These are phyloP conservation scores for Trypoxylon attenuatum DNA, from an alignment of 2,888 invertebrate genomes.

Conservation along the genomic window DNA sequence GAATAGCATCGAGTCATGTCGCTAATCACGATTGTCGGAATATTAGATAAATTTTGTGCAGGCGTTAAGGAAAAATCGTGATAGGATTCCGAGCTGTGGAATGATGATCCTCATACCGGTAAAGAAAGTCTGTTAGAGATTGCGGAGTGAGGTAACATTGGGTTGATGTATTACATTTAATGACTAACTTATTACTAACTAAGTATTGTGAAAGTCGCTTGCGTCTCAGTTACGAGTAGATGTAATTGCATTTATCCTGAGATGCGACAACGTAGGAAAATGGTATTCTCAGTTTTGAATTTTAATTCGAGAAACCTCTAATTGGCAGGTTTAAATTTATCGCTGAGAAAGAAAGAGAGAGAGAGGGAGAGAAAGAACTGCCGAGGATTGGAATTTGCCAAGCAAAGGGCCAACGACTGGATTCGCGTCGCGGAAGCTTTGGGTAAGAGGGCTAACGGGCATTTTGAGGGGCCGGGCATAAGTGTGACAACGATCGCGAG, in stretches of 20 bases:
- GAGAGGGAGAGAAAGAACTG: background rate
- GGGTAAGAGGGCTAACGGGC: constrained; percentile 25
- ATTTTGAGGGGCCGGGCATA: constrained; percentile 41
- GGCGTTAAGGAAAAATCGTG: background rate
- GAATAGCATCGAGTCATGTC: too few relatives aligned
- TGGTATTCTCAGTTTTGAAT: too few relatives aligned
- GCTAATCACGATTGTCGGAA: background rate
- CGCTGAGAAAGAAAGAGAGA: background rate
- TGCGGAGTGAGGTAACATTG: constrained; percentile 61
- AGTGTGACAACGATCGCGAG: constrained; percentile 56
- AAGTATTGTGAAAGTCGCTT: background rate
- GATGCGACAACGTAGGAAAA: too few relatives aligned
- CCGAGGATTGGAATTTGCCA: background rate
- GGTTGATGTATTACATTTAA: constrained; percentile 58
- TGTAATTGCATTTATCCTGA: too few relatives aligned
- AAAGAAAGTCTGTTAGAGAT: constrained; percentile 59
- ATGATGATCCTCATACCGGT: constrained; percentile 35
- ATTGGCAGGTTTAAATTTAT: background rate
- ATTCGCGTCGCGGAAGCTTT: background rate
- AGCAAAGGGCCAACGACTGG: too few relatives aligned
- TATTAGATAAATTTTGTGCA: background rate
- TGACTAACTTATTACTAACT: background rate
- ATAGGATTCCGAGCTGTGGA: constrained; percentile 24
- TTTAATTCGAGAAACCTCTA: too few relatives aligned
- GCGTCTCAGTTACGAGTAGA: background rate